Percentiles rank a stretch among this genome's conserved stretches.
Evolutionary conservation across 2,113 vertebrate genomes (phyloP).

Genomic region (Clarias batrachus): DNA sequence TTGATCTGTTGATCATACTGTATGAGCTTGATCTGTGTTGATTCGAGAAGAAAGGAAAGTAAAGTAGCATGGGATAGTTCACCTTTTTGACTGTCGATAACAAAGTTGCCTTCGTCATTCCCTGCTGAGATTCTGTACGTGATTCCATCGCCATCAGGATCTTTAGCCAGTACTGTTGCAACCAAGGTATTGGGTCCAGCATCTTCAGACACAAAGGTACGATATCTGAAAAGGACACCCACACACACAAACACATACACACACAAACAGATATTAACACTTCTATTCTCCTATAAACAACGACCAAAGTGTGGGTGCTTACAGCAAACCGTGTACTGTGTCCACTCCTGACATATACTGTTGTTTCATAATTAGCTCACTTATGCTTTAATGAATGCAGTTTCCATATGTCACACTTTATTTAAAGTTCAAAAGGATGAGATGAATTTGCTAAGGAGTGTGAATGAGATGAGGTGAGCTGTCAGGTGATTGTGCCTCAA

Average conservation of each 20-base stretch:
- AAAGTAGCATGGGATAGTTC: slow-evolving; percentile 37
- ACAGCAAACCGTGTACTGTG: neutral
- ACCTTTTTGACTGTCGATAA: slow-evolving; percentile 88
- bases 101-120: slow-evolving; percentile 82
- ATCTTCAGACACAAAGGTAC: slow-evolving; percentile 88
- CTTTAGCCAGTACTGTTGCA: slow-evolving; percentile 83
- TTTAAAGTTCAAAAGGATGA: neutral
- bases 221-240: slow-evolving; percentile 73
- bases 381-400: neutral
- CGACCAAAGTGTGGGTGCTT: neutral
- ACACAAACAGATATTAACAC: neutral
- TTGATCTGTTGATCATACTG: too few relatives aligned
- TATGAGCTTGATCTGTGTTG: neutral
- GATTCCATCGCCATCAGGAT: slow-evolving; percentile 85
- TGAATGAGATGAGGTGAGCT: neutral
- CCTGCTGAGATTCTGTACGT: slow-evolving; percentile 79
- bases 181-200: slow-evolving; percentile 84
- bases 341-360: neutral
- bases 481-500: neutral
- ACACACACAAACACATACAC: slow-evolving; percentile 4
- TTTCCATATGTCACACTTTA: neutral
- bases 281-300: neutral
- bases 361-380: neutral
- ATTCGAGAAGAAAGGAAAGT: slow-evolving; percentile 1
- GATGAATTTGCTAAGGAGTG: neutral